Percentiles rank a stretch among this genome's conserved stretches.
phyloP scores from a whole-genome alignment of 2,113 vertebrate species.

The Helogale parvula region DNA sequence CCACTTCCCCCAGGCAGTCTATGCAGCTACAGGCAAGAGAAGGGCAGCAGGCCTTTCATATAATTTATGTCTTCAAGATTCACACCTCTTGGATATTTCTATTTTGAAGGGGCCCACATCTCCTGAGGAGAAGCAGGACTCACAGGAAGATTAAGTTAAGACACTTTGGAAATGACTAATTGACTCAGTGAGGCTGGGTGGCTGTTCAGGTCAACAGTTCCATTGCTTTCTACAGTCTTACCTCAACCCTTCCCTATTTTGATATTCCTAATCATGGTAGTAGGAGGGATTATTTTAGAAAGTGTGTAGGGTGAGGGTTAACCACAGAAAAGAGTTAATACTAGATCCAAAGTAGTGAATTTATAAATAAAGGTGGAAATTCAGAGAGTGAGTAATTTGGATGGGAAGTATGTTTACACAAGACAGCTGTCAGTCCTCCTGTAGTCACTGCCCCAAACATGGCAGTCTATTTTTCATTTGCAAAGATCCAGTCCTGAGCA shows the following conservation, averaged over 20 bases:
- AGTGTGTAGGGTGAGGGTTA: background rate
- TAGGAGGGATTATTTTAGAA: background rate
- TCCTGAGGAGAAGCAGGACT: background rate
- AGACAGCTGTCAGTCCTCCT: background rate
- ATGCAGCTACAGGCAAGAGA: background rate
- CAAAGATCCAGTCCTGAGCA: background rate
- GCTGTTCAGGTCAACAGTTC: background rate
- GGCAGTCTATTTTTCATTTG: background rate
- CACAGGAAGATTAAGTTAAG: background rate
- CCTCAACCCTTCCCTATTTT: background rate
- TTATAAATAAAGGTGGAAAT: background rate
- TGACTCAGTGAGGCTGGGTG: background rate
- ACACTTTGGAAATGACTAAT: background rate
- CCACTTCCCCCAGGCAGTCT: background rate
- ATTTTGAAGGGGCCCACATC: background rate
- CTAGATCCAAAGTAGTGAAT: background rate
- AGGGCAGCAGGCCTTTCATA: background rate
- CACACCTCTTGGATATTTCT: background rate
- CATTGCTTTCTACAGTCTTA: background rate
- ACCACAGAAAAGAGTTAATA: background rate
- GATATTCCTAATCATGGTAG: background rate
- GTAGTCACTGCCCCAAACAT: background rate
- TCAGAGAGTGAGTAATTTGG: background rate
- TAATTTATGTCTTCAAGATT: background rate
- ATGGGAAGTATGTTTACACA: background rate